These are phyloP conservation scores for Lycophotia porphyrea DNA, from an alignment of 2,888 invertebrate genomes.

Conservation along the genomic window DNA sequence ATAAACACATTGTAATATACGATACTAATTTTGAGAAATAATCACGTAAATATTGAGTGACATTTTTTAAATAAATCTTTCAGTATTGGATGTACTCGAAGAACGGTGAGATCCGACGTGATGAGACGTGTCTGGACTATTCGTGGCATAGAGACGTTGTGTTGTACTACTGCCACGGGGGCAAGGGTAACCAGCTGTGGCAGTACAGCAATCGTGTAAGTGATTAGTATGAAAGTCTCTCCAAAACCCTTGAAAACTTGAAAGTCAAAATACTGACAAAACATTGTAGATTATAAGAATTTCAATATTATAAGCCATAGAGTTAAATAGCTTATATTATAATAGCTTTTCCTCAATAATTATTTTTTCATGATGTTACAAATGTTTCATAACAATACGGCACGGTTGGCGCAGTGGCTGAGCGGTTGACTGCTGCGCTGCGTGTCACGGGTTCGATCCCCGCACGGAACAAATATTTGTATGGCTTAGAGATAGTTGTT, in stretches of 20 bases:
- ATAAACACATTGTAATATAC: constrained; percentile 1
- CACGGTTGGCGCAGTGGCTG: too few relatives aligned
- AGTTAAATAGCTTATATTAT: constrained; percentile 29
- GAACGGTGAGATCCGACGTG: constrained; percentile 97
- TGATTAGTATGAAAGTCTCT: too few relatives aligned
- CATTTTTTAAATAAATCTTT: constrained; percentile 66
- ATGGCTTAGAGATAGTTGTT: too few relatives aligned
- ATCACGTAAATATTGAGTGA: constrained; percentile 12
- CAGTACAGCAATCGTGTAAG: constrained; percentile 92
- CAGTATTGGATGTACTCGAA: constrained; percentile 99
- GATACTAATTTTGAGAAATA: neutral
- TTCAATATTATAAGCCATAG: neutral
- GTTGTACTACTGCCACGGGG: constrained; percentile 97
- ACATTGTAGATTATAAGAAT: neutral
- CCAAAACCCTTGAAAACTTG: neutral
- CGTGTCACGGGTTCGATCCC: too few relatives aligned
- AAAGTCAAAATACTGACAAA: neutral
- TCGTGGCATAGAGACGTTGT: constrained; percentile 96
- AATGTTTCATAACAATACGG: constrained; percentile 47
- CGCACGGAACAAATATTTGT: too few relatives aligned
- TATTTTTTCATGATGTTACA: constrained; percentile 32
- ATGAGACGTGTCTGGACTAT: constrained; percentile 98
- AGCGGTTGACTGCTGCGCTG: too few relatives aligned
- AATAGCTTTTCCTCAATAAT: constrained; percentile 11
- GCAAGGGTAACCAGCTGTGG: constrained; percentile 98